These are phyloP conservation scores for Oxyscelio sp. DNA, from an alignment of 2,888 invertebrate genomes.

Conservation along the genomic window DNA sequence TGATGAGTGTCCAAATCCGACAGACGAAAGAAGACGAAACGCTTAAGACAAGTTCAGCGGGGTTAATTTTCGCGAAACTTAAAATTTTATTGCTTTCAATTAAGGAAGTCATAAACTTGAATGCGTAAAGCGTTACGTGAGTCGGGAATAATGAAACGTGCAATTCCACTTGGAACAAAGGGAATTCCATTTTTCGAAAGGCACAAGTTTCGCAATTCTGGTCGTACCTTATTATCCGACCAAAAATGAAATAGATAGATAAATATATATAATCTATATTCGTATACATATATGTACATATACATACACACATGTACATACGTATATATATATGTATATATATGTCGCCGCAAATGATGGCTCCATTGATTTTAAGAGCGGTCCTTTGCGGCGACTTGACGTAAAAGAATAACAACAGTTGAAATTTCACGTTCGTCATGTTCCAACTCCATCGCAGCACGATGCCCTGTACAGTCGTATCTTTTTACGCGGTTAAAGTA, in stretches of 20 bases:
- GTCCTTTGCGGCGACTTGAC: conserved; percentile 24
- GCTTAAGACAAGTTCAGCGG: conserved; percentile 39
- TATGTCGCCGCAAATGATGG: conserved; percentile 23
- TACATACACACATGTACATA: too few species aligned
- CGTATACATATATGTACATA: too few species aligned
- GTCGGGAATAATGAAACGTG: conserved; percentile 17
- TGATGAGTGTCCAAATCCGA: conserved; percentile 28
- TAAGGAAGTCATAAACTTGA: conserved; percentile 36
- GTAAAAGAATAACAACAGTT: conserved; percentile 52
- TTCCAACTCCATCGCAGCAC: conserved; percentile 66
- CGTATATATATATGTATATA: conserved; percentile 40
- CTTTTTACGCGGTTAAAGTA: conserved; percentile 71
- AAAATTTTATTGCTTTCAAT: conserved; percentile 47
- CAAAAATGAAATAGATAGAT: conserved; percentile 16
- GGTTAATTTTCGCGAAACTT: conserved; percentile 51
- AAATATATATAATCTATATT: conserved; percentile 9
- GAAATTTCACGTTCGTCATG: conserved; percentile 44
- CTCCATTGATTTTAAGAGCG: conserved; percentile 5
- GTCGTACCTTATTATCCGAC: background rate
- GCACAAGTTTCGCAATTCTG: conserved; percentile 24
- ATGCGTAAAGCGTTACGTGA: background rate
- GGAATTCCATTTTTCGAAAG: conserved; percentile 11
- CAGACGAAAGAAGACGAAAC: conserved; percentile 38
- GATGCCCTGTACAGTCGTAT: conserved; percentile 78
- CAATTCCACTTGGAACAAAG: background rate